Evolutionary conservation across 1,140 invertebrate genomes (phyloP).

Genomic region (Pogonomyrmex barbatus): DNA sequence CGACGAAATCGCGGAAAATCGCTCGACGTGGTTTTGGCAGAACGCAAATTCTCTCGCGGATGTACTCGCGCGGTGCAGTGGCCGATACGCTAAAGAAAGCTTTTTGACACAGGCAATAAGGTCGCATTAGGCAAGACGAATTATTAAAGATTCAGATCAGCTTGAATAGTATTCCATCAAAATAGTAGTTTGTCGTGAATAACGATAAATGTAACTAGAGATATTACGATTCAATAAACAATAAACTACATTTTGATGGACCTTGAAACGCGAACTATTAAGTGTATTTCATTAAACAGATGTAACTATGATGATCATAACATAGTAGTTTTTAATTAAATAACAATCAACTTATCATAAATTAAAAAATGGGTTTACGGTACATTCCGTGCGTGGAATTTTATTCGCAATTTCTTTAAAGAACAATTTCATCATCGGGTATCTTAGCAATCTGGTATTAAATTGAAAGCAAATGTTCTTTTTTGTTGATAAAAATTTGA

Average conservation of each 20-base stretch:
- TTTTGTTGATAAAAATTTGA: background rate
- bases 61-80: constrained; percentile 21
- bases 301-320: background rate
- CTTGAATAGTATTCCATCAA: constrained; percentile 11
- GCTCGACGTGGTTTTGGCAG: constrained; percentile 54
- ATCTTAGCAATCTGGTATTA: background rate
- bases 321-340: background rate
- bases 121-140: background rate
- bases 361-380: background rate
- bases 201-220: background rate
- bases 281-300: background rate
- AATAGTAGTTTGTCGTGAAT: constrained; percentile 10
- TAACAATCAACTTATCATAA: background rate
- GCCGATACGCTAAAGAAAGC: constrained; percentile 6
- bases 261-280: background rate
- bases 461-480: background rate
- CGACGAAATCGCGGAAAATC: constrained; percentile 72
- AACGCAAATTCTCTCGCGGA: constrained; percentile 29
- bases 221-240: background rate
- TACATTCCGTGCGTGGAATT: background rate
- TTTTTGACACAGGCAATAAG: background rate
- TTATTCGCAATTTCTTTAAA: background rate
- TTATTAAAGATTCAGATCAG: background rate
- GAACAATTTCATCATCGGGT: background rate
- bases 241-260: no score